A percentile compares a stretch with the other conserved stretches of the same genome.
These are phyloP conservation scores for Polymixis lichenea DNA, from an alignment of 2,888 invertebrate species.

Conservation along the genomic window DNA sequence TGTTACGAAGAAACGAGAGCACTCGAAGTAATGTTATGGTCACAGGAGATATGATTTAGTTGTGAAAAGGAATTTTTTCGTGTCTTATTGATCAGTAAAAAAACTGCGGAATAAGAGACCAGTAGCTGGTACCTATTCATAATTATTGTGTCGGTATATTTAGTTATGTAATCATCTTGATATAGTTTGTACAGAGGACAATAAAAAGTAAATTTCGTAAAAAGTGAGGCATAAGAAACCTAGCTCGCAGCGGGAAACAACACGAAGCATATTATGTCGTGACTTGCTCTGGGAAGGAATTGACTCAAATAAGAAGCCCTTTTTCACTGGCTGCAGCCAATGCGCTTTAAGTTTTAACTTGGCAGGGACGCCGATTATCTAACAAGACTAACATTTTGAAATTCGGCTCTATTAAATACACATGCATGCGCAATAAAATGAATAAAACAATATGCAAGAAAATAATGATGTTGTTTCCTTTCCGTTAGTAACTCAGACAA, in stretches of 20 bases:
- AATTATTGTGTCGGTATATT: neutral
- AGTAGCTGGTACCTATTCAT: neutral
- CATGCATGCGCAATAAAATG: neutral
- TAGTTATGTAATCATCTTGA: conserved; percentile 22
- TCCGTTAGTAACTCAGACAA: neutral
- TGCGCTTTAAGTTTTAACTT: conserved; percentile 39
- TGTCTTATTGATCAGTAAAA: neutral
- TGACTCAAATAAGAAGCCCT: conserved; percentile 65
- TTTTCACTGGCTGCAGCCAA: conserved; percentile 59
- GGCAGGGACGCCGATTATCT: conserved; percentile 5
- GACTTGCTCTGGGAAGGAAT: conserved; percentile 69
- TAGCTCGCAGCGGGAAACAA: conserved; percentile 74
- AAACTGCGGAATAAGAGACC: conserved; percentile 1
- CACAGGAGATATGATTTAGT: conserved; percentile 35
- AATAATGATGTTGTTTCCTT: neutral
- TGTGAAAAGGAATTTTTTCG: conserved; percentile 6
- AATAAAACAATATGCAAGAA: neutral
- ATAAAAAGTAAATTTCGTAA: conserved; percentile 54
- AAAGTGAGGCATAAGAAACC: conserved; percentile 61
- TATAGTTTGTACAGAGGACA: conserved; percentile 17
- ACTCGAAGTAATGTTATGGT: conserved; percentile 31
- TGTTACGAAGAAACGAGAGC: conserved; percentile 51
- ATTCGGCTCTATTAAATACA: neutral
- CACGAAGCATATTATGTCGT: conserved; percentile 77
- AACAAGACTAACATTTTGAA: conserved; percentile 7